Evolutionary conservation across 2,113 vertebrate genomes (phyloP), one percentile per base, ranked within the genome.

Genomic region (Cyanoderma ruficeps): DNA sequence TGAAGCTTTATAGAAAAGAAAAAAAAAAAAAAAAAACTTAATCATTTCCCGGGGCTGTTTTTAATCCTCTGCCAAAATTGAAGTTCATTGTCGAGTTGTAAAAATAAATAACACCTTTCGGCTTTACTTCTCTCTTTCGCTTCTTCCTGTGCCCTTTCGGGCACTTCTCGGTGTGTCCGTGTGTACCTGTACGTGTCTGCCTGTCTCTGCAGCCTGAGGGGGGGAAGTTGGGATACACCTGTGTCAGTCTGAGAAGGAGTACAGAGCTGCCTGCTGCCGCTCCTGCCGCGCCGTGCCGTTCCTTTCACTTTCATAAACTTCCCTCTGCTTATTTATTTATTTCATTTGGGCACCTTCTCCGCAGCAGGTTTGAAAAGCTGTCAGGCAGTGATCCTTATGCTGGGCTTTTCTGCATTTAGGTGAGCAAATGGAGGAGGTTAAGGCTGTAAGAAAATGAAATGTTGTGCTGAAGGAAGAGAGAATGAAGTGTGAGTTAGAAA

Each of bases 281-380:
- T 96, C 93, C 92, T 93, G 93, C 97, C n/a, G 9, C 90, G 84
- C 89, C 52, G 4, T 21, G 47, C 80, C 20, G 2, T 89, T 96
- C 68, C 35, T 97, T 98, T 97, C 96, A 95, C 97, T 97, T 98
- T 86, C 95, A 83, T 78, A 89, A 98, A 98, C 97, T 98, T 98
- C 76, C 50, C 67, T 92, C 84, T 57, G 49, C 59, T 95, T 80
- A 13, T 83, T 96, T 85, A n/a, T 87, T 96, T 90, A 57, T 94
- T 94, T 91, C 49, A 70, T 84, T 83, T 41, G 89, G 68, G 60
- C 80, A 88, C 86, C 86, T 89, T 97, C 93, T 95, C 59, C 67
- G 53, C 63, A 31, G 60, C 19, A 31, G 91, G 65, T 86, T 83
- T 85, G 94, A 93, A 91, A 97, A 86, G 95, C 95, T 90, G 77